Evolutionary conservation across 1,140 invertebrate genomes (phyloP).

Genomic region (Mizuhopecten yessoensis): DNA sequence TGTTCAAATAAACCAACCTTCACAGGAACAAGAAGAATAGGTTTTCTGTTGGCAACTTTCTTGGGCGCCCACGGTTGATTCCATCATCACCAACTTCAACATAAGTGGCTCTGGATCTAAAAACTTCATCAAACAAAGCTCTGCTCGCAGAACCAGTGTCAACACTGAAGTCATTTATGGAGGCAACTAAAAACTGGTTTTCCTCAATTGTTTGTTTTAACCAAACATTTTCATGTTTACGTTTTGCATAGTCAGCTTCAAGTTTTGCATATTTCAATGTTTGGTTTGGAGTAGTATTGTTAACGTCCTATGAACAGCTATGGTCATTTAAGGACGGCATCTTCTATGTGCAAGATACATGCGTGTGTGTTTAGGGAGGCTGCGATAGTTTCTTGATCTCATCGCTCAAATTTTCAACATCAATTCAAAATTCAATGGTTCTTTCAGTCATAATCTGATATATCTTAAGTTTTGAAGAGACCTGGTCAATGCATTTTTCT

Average conservation of each 20-base stretch:
- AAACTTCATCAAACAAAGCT: neutral
- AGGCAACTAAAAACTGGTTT: no score
- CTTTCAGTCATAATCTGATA: no score
- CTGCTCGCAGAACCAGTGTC: neutral
- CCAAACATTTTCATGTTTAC: neutral
- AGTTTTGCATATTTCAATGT: neutral
- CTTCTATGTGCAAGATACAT: no score
- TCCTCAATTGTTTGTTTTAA: neutral
- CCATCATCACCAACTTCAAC: neutral
- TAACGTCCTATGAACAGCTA: no score
- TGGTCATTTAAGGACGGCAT: no score
- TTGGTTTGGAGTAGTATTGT: no score
- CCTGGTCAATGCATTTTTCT: no score
- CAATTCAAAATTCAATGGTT: no score
- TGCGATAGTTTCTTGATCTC: neutral
- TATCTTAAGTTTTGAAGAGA: no score
- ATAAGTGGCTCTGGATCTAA: neutral
- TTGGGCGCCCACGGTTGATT: neutral
- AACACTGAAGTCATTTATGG: no score
- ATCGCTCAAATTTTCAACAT: neutral
- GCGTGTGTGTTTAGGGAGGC: no score
- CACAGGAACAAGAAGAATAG: neutral
- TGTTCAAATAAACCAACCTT: neutral
- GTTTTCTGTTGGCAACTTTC: neutral
- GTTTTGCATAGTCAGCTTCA: neutral